Base-by-base conservation (phyloP, 2,113 vertebrate species). In the Chascanopsetta lugubris region DNA sequence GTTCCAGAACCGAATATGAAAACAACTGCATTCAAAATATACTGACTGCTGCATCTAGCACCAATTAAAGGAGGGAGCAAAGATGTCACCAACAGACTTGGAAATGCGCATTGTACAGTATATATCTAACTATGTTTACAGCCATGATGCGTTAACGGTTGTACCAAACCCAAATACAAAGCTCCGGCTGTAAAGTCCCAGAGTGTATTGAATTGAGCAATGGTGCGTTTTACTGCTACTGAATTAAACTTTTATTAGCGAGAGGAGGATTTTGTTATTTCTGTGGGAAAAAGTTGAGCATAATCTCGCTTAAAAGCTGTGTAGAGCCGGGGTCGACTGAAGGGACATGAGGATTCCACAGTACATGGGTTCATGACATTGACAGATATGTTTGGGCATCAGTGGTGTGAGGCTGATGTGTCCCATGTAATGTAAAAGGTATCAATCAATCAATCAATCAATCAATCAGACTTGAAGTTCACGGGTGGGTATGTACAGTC, bases 241-340 rank as follows among this genome's bases (percentile, higher is more conserved):
- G 43, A 57, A 27, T 21, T 47, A 4, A 21, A 56, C 17, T 47
- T 47, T 66, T n/a, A 46, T 54, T 55, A 34, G 20, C 30, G 18
- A 46, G 10, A 17, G 40, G 25, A 51, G 30, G 25, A 43, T 17
- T 13, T n/a, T 32, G 26, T 25, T 25, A 54, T 65, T 45, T 54
- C 20, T 24, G 4, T 29, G 18, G 42, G n/a, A 42, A 42, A 42
- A 8, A 17, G 17, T 30, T n/a, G n/a, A n/a, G 26, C n/a, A 2
- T n/a, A 34, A 29, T 51, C 22, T 29, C 17, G 30, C 49, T 51
- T 51, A 11, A 6, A 18, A 11, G 49, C 8, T 51, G 18, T n/a
- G 25, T 9, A 21, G 8, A 11, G 50, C 50, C 12, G 26, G 6
- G 50, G 29, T 27, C 20, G 10, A 20, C n/a, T 32, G n/a, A 17